These are phyloP conservation scores for Pseudochaenichthys georgianus DNA, from an alignment of 2,797 vertebrate genomes.

Conservation along the genomic window DNA sequence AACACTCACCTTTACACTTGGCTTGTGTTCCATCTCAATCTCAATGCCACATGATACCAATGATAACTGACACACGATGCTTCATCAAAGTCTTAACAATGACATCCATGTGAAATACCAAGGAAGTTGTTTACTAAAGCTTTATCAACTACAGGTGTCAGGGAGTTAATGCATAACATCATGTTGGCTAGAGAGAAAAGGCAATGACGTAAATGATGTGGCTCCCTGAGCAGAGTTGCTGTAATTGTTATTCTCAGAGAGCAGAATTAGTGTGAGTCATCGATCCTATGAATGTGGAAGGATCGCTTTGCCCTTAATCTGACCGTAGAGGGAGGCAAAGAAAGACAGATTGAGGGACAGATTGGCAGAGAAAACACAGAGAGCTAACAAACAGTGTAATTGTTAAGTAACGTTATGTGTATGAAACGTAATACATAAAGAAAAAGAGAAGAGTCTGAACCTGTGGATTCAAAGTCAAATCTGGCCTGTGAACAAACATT, in stretches of 20 bases:
- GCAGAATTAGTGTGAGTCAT: constrained; percentile 64
- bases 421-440: constrained; percentile 7
- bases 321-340: constrained; percentile 14
- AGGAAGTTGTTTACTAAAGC: background rate
- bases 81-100: constrained; percentile 53
- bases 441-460: background rate
- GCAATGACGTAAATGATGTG: constrained; percentile 25
- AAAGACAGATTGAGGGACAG: constrained; percentile 11
- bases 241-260: constrained; percentile 56
- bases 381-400: background rate
- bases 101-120: background rate
- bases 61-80: constrained; percentile 35
- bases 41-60: background rate
- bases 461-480: background rate
- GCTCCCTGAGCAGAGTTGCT: constrained; percentile 30
- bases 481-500: background rate
- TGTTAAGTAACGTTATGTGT: background rate
- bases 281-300: constrained; percentile 43
- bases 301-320: constrained; percentile 43
- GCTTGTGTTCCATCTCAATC: background rate
- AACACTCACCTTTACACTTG: constrained; percentile 41
- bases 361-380: constrained; percentile 1
- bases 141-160: constrained; percentile 26
- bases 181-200: constrained; percentile 8
- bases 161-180: background rate